Evolutionary conservation across 2,113 vertebrate species (phyloP).

Genomic region (Pteronura brasiliensis): DNA sequence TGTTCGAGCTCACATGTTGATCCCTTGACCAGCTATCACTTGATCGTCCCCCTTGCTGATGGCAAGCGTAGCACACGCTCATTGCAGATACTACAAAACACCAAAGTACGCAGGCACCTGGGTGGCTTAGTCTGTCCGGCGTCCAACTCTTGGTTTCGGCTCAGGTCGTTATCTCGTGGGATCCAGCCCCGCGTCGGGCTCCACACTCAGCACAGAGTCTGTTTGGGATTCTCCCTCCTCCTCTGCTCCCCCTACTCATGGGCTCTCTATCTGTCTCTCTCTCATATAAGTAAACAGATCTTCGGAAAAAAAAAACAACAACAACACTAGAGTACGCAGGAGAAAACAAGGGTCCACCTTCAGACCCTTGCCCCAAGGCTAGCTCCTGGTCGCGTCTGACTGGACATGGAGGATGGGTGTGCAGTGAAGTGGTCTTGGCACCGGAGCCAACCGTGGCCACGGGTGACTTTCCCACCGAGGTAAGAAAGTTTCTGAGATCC

Average conservation of each 20-base stretch:
- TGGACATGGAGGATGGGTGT: accelerated
- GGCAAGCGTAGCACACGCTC: background rate
- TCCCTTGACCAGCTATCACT: no score
- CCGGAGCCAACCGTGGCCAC: accelerated
- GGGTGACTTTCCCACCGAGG: background rate
- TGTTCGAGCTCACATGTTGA: background rate
- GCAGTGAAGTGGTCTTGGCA: accelerated
- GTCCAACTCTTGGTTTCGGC: background rate
- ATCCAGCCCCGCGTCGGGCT: background rate
- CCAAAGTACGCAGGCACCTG: accelerated
- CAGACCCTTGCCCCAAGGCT: accelerated
- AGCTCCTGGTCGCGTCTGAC: accelerated
- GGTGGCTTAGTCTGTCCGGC: no score
- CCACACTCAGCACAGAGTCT: background rate
- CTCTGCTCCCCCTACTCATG: background rate
- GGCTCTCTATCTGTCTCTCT: background rate
- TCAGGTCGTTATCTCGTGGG: background rate
- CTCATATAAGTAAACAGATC: background rate
- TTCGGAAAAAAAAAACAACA: background rate
- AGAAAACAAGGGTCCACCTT: background rate
- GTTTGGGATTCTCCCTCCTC: background rate
- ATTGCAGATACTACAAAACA: background rate
- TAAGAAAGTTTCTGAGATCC: background rate
- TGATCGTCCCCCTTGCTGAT: background rate
- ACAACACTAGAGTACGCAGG: accelerated